Evolutionary conservation across 2,888 invertebrate genomes (phyloP), one percentile per base, ranked within the genome.

Genomic region (Gastrophysa polygoni): DNA sequence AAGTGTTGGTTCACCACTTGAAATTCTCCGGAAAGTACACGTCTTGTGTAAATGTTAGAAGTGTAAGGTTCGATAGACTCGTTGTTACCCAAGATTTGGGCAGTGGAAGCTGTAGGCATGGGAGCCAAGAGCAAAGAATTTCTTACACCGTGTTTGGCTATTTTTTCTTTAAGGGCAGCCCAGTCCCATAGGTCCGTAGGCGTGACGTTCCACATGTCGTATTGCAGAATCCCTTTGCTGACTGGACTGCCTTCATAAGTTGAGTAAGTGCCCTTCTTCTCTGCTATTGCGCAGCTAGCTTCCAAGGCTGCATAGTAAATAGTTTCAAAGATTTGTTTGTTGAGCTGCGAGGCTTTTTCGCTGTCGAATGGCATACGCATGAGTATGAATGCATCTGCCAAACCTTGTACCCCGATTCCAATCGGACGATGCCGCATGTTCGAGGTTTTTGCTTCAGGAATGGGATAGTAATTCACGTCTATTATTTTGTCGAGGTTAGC

Each of bases 91-190:
- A 99, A 87, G 77, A 99, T 99, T 83, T 99, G 98, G 1, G 99
- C 98, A 0, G 98, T 99, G 0, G 98, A 97, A 7, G 98, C 98
- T 4, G 98, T 99, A 0, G 98, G 98, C 98, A 99, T 99, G 0
- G 98, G 98, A 0, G 98, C 98, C 67, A 98, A 72, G 17, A 99
- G 83, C 16, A 80, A 64, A 1, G 97, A 97, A 83, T 99, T 99
- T 59, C 98, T 85, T 0, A 98, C 84, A 8, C 99, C 99, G 82
- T 94, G 87, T 82, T 91, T 85, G 0, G 91, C 89, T 71, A 99
- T 97, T 78, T 91, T 92, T 51, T 84, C 85, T 81, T 95, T 95
- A 16, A 99, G 83, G 6, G 77, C 83, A 1, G 83, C 76, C 99
- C 99, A 99, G 79, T 99, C 87, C 92, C 96, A 96, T 4, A 95